A percentile compares a stretch with the other conserved stretches of the same genome.
Conservation (phyloP, 2,888 invertebrate genomes). For the Melanchra persicariae region DNA sequence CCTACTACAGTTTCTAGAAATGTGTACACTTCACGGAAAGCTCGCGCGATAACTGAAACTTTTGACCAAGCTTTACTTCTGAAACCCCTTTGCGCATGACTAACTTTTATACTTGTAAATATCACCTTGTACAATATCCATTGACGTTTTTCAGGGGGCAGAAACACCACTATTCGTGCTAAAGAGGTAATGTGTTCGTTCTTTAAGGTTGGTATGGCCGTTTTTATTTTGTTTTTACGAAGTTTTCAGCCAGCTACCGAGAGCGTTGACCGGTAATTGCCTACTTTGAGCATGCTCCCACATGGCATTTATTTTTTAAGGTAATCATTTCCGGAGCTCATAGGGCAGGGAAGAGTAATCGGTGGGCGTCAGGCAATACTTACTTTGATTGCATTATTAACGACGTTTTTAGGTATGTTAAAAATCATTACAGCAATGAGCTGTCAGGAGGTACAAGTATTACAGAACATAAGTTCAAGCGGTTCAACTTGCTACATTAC, state of each 20-base stretch:
- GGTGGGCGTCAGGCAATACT: constrained; percentile 20
- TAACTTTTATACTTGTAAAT: constrained; percentile 16
- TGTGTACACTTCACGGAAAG: constrained; percentile 65
- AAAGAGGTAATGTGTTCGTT: constrained; percentile 28
- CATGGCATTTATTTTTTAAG: constrained; percentile 55
- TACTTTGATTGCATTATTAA: constrained; percentile 26
- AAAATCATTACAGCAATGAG: no score
- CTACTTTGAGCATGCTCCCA: constrained; percentile 40
- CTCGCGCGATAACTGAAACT: constrained; percentile 74
- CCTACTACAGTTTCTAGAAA: neutral
- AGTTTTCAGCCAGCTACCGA: constrained; percentile 41
- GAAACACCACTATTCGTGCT: fast-evolving
- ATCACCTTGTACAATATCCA: constrained; percentile 27
- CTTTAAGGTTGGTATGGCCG: neutral
- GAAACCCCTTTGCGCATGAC: constrained; percentile 74
- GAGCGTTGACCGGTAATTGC: constrained; percentile 69
- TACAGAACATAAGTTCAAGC: no score
- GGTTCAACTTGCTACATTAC: no score
- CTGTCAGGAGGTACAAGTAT: no score
- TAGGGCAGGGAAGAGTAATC: constrained; percentile 38
- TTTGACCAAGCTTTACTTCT: constrained; percentile 73
- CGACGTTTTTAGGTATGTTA: no score
- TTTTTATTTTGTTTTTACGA: constrained; percentile 47
- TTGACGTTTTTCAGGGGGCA: neutral
- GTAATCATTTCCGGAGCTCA: constrained; percentile 44